These are phyloP conservation scores for Andrena haemorrhoa DNA, from an alignment of 2,888 invertebrate species.

Conservation along the genomic window DNA sequence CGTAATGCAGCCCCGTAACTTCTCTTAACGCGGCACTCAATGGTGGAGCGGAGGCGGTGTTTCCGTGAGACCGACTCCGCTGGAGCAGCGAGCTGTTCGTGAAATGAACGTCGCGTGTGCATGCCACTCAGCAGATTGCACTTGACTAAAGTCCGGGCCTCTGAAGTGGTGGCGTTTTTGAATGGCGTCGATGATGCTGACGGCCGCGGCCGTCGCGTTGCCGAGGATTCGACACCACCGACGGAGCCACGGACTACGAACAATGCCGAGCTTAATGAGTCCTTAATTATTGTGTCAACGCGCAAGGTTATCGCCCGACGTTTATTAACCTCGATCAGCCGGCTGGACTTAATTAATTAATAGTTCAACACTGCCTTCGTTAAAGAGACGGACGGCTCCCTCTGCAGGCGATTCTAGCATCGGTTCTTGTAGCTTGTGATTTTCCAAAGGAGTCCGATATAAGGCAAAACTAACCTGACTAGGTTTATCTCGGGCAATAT, in stretches of 20 bases:
- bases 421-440: too few species aligned
- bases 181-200: conserved; percentile 62
- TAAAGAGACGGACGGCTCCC: background rate
- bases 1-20: conserved; percentile 56
- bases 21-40: conserved; percentile 58
- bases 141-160: conserved; percentile 71
- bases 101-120: conserved; percentile 78
- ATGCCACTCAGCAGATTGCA: conserved; percentile 80
- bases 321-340: conserved; percentile 24
- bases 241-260: conserved; percentile 4
- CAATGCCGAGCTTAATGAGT: conserved; percentile 46
- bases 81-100: conserved; percentile 35
- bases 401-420: background rate
- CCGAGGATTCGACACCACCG: conserved; percentile 52
- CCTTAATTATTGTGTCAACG: conserved; percentile 47
- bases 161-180: conserved; percentile 56
- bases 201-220: conserved; percentile 23
- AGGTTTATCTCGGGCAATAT: background rate
- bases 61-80: conserved; percentile 47
- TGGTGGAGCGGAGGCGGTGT: conserved; percentile 35
- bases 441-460: too few species aligned
- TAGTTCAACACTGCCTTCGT: conserved; percentile 11
- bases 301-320: conserved; percentile 15
- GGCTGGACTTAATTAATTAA: conserved; percentile 19
- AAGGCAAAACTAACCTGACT: too few species aligned